Base-by-base conservation (phyloP, 2,888 invertebrate species). In the Icerya purchasi region DNA sequence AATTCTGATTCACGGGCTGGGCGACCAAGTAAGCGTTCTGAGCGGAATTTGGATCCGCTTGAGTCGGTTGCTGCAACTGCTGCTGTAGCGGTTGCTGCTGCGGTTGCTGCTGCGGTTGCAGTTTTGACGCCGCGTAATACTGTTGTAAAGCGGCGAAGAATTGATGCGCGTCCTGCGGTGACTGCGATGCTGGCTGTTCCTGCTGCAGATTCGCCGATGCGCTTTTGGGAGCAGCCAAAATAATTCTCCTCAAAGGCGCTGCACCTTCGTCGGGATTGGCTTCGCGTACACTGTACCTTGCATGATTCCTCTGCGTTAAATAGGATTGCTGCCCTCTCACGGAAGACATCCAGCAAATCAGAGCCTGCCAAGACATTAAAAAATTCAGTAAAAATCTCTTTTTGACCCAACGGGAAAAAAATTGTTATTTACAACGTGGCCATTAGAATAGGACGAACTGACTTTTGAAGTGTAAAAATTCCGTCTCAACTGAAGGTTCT, bases 101-200 rank as follows among this genome's bases (percentile, higher is more conserved):
- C 20, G 58, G 61, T 20, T 61, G 61, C 25, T 62, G 64, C 49
- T 59, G 60, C 20, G 59, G 60, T 21, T 52, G 22, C 50, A 61
- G 57, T 51, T 57, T 57, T 1, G 57, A 57, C 20, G 57, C 57
- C 23, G 57, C 57, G 57, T 57, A 57, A 49, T 50, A 57, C 23
- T 57, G 57, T 57, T 57, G 57, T 14, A 57, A 20, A 22, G 57
- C 50, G 19, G 57, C 57, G n/a, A 57, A 49, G 10, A 50, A 57
- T 21, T 57, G 57, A n/a, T 57, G 57, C 22, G 23, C 23, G 57
- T 49, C 51, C 22, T n/a, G 51, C 36, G 36, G 36, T 14, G 5
- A 14, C 57, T 22, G 51, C 25, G 18, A 20, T 56, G 25, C 53
- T 58, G 61, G 36, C 5, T 5, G 5, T 8, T 5, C 36, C 14